Evolutionary conservation across 2,888 invertebrate species (phyloP), one percentile per base, ranked within the genome.

Genomic region (Lasioglossum morio): DNA sequence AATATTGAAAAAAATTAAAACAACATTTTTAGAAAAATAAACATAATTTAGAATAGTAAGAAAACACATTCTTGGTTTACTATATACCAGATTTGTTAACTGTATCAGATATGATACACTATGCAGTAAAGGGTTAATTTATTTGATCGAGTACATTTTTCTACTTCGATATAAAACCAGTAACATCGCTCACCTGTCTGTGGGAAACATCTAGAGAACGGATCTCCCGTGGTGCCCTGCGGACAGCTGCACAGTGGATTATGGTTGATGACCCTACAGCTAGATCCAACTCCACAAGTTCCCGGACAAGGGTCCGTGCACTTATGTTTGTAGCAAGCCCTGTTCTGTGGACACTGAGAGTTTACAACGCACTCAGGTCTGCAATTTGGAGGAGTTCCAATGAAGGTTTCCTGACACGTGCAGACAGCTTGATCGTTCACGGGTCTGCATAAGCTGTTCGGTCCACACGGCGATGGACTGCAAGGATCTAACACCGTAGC

Each of bases 331-430:
- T 97, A 96, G 93, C 98, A 98, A 14, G 98, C 98, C 93, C 97
- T 97, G 92, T 97, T 97, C 89, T 97, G 97, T 48, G 97, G 96
- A 95, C 98, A 98, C 93, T 98, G 98, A 7, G 97, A 96, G 92
- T 98, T 98, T 0, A 98, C 97, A 12, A 97, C 96, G 94, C 98
- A 98, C 95, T 98, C 98, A 2, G 98, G 98, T 86, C 97, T 96
- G 93, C 98, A 98, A 92, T 97, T 97, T 8, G 98, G 98, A 70
- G 98, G 98, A 78, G 96, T 96, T n/a, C 98, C 98, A 77, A 97
- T 96, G 92, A 97, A 98, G 57, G 96, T 96, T 77, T 97, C 96
- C 81, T 97, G 95, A 91, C 98, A 98, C 1, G 98, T 97, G 94
- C 98, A 98, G 8, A 98, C 97, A 1, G 98, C 97, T 90, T 97